Evolutionary conservation across 2,888 invertebrate genomes (phyloP).

Genomic region (Drosophila emarginata): DNA sequence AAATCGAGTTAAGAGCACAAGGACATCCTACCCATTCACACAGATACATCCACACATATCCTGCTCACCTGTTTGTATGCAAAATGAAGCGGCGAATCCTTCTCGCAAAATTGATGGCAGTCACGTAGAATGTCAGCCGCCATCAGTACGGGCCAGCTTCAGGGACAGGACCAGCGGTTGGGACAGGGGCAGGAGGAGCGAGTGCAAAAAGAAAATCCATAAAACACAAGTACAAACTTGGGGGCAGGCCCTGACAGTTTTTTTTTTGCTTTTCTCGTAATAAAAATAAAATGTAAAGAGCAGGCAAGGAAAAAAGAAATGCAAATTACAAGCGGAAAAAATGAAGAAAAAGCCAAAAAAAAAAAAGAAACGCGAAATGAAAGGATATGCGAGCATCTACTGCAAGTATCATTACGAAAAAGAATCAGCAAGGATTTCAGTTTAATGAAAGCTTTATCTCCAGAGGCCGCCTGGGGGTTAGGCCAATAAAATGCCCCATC

Average conservation of each 20-base stretch:
- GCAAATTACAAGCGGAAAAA: constrained; percentile 59
- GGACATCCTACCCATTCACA: constrained; percentile 42
- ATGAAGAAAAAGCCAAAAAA: constrained; percentile 18
- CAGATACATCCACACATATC: neutral
- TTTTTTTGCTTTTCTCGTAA: constrained; percentile 40
- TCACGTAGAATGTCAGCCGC: constrained; percentile 67
- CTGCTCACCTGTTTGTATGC: constrained; percentile 70
- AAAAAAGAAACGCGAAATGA: constrained; percentile 13
- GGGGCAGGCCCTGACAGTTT: constrained; percentile 24
- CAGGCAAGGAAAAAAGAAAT: constrained; percentile 40
- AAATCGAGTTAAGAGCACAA: constrained; percentile 73
- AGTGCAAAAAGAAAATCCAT: constrained; percentile 60
- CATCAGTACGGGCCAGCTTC: constrained; percentile 10
- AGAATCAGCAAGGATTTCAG: constrained; percentile 53
- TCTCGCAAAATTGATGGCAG: constrained; percentile 76
- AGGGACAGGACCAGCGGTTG: neutral
- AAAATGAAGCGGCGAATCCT: constrained; percentile 75
- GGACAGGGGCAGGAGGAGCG: neutral
- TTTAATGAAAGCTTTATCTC: constrained; percentile 36
- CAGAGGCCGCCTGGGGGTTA: neutral
- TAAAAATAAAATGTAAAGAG: constrained; percentile 59
- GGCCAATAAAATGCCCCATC: constrained; percentile 58
- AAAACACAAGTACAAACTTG: constrained; percentile 51
- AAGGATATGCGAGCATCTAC: constrained; percentile 23
- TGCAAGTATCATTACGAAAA: constrained; percentile 65